Evolutionary conservation across 2,797 vertebrate species (phyloP).

Genomic region (Lemur catta): DNA sequence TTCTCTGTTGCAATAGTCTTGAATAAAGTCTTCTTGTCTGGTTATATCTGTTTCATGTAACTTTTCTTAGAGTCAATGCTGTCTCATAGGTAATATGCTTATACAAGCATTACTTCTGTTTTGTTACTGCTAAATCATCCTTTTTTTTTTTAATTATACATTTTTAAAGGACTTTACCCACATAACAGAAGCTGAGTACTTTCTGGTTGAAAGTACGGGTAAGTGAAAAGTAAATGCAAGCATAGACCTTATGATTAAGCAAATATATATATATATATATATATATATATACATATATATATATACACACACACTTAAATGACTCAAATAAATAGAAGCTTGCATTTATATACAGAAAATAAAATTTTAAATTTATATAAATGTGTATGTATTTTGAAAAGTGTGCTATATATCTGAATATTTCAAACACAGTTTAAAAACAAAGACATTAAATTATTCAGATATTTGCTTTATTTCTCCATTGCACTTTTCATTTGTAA

Average conservation of each 20-base stretch:
- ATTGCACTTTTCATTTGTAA: constrained; percentile 19
- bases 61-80: background rate
- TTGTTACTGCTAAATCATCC: background rate
- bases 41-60: background rate
- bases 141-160: background rate
- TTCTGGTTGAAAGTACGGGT: background rate
- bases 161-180: background rate
- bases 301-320: background rate
- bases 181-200: background rate
- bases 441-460: background rate
- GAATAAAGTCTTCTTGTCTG: background rate
- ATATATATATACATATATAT: too few relatives aligned
- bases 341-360: background rate
- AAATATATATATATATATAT: background rate
- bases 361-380: background rate
- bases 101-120: background rate
- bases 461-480: background rate
- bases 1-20: background rate
- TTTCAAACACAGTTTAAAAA: background rate
- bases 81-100: background rate
- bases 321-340: background rate
- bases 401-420: background rate
- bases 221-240: background rate
- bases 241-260: background rate
- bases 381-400: background rate